Evolutionary conservation across 2,888 invertebrate species (phyloP).

Genomic region (Stenurella melanura): DNA sequence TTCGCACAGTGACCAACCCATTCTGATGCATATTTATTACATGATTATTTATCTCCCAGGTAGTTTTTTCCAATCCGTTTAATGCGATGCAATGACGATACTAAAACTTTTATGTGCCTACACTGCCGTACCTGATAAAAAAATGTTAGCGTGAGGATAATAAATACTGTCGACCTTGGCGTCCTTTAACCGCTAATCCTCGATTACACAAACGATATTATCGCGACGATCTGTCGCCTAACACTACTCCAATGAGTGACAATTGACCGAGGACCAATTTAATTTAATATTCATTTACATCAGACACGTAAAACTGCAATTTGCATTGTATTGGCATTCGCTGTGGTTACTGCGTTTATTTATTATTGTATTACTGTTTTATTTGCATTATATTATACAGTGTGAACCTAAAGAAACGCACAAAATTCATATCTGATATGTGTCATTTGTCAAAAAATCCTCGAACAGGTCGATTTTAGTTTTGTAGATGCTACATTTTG

Average conservation of each 20-base stretch:
- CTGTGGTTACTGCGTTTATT: no score
- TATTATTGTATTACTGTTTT: no score
- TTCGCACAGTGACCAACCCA: no score
- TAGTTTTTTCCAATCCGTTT: not conserved
- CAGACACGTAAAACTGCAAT: not conserved
- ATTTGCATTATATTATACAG: no score
- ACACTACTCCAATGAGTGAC: not conserved
- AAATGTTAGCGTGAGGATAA: not conserved
- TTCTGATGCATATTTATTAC: no score
- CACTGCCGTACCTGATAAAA: not conserved
- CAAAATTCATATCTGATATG: no score
- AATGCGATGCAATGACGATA: not conserved
- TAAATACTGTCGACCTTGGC: constrained; percentile 19
- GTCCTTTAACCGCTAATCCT: constrained; percentile 6
- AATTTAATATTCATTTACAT: not conserved
- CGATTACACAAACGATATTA: not conserved
- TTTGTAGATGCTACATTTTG: no score
- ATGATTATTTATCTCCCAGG: no score
- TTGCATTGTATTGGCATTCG: no score
- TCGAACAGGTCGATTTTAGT: no score
- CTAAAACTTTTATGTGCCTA: not conserved
- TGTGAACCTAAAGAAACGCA: no score
- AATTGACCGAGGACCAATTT: not conserved
- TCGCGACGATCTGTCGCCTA: not conserved
- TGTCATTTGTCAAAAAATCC: no score